Percentiles rank a stretch among this genome's conserved stretches.
Evolutionary conservation across 2,888 invertebrate species (phyloP).

Genomic region (Pristionchus exspectatus): DNA sequence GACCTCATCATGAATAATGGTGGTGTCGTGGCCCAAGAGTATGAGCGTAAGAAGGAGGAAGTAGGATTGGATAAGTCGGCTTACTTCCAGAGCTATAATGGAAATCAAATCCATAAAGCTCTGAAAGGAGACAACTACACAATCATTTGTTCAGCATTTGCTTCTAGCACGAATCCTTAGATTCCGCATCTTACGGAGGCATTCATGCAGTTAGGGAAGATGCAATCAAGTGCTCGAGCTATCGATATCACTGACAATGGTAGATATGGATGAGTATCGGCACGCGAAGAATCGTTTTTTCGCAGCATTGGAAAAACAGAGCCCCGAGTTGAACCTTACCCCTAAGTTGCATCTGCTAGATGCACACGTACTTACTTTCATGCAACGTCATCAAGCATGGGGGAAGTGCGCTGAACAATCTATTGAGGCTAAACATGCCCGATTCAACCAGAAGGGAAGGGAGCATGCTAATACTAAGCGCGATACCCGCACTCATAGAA

Average conservation of each 20-base stretch:
- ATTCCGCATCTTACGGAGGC: background rate
- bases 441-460: background rate
- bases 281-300: background rate
- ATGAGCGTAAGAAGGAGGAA: background rate
- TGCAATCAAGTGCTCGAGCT: background rate
- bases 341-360: background rate
- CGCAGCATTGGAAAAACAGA: background rate
- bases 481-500: background rate
- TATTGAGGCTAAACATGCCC: background rate
- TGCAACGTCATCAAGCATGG: background rate
- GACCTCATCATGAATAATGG: background rate
- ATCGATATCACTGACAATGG: background rate
- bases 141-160: background rate
- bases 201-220: background rate
- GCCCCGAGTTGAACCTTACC: background rate
- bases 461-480: slow-evolving; percentile 4
- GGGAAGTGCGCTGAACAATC: background rate
- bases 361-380: background rate
- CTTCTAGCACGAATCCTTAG: background rate
- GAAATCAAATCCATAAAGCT: background rate
- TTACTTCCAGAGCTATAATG: background rate
- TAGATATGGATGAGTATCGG: background rate
- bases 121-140: background rate
- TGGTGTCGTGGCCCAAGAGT: background rate
- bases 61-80: background rate